phyloP scores from a whole-genome alignment of 2,888 invertebrate species.

The Cerastis rubricosa region DNA sequence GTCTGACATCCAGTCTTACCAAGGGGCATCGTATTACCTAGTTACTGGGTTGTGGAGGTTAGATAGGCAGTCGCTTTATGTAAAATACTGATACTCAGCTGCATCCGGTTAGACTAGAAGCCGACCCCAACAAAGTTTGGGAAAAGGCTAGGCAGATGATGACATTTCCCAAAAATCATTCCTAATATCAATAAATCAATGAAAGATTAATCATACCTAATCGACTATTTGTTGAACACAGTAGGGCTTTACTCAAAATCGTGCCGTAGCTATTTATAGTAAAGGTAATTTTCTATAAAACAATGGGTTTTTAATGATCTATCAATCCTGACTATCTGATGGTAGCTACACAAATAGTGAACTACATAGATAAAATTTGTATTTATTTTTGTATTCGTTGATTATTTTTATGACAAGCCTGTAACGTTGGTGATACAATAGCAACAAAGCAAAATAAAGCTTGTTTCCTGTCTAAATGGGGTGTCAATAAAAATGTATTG shows the following conservation, averaged over 20 bases:
- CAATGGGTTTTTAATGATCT: constrained; percentile 44
- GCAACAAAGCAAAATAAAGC: constrained; percentile 29
- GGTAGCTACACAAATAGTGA: constrained; percentile 14
- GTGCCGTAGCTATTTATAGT: not conserved
- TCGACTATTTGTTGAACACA: not conserved
- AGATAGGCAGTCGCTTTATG: too few relatives aligned
- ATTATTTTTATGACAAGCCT: constrained; percentile 11
- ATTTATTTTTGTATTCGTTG: constrained; percentile 22
- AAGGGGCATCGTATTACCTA: too few relatives aligned
- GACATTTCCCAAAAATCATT: not conserved
- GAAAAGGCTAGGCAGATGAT: too few relatives aligned
- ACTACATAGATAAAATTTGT: not conserved
- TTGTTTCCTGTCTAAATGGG: not conserved
- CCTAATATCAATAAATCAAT: not conserved
- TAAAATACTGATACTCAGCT: too few relatives aligned
- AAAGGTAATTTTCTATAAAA: not conserved
- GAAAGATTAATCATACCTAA: not conserved
- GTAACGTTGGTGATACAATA: constrained; percentile 45
- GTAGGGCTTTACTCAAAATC: not conserved
- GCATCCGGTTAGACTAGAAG: too few relatives aligned
- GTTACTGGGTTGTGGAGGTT: too few relatives aligned
- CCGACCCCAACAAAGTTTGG: too few relatives aligned
- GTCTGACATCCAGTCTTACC: too few relatives aligned
- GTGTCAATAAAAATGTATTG: constrained; percentile 28
- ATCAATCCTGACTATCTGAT: constrained; percentile 26